A percentile compares a stretch with the other conserved stretches of the same genome.
phyloP scores from a whole-genome alignment of 1,140 invertebrate genomes.

The Bombus pyrosoma region DNA sequence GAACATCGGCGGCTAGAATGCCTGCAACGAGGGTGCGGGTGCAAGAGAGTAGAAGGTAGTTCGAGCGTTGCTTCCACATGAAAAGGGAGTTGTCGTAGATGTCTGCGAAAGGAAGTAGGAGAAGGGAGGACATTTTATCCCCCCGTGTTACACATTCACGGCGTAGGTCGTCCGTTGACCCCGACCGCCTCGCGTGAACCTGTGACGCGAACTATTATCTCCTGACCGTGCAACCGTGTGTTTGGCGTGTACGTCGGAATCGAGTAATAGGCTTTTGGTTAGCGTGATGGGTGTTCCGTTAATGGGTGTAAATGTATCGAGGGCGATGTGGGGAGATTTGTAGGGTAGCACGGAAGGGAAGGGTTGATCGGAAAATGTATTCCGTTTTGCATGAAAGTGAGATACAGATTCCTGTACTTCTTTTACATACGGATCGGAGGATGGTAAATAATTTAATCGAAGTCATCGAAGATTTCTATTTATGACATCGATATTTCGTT shows the following conservation, averaged over 20 bases:
- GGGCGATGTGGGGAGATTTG: neutral
- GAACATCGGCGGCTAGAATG: constrained; percentile 59
- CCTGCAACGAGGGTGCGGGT: constrained; percentile 51
- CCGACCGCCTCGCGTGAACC: constrained; percentile 59
- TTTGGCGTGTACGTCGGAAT: neutral
- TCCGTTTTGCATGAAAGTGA: neutral
- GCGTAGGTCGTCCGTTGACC: constrained; percentile 71
- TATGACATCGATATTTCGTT: neutral
- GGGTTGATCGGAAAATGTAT: neutral
- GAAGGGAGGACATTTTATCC: constrained; percentile 27
- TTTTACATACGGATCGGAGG: neutral
- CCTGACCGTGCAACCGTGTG: constrained; percentile 43
- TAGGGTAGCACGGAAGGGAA: neutral
- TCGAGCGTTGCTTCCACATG: constrained; percentile 2
- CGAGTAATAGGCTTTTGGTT: neutral
- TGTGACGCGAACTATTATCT: constrained; percentile 66
- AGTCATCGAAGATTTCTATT: neutral
- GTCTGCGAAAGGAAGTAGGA: constrained; percentile 21
- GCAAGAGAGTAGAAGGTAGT: constrained; percentile 18
- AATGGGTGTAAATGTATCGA: neutral
- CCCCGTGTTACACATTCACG: constrained; percentile 57
- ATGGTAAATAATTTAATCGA: neutral
- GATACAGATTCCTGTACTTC: neutral
- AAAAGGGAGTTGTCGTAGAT: constrained; percentile 34
- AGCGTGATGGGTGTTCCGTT: neutral